Evolutionary conservation across 2,797 vertebrate genomes (phyloP), one percentile per base, ranked within the genome.

Genomic region (Spatula versicolor): DNA sequence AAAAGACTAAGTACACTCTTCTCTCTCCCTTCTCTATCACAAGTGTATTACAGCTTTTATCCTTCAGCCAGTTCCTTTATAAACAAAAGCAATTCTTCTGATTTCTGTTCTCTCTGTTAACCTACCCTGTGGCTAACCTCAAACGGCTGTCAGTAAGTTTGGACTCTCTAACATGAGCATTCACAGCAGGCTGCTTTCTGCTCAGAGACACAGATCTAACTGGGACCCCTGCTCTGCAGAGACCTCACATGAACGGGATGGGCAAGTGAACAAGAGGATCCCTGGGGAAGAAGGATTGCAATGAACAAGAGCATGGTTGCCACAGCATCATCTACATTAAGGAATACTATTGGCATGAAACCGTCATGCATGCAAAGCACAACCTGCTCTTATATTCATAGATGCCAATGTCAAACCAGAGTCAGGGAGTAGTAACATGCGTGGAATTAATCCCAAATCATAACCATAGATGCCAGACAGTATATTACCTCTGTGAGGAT

Each of bases 401-500:
- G 35, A 9, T 66, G 56, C 21, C 69, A 84, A 6, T 7, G 52
- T 33, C 52, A 86, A 48, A 73, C 7, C 58, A 59, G 37, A 7
- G 22, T 19, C 69, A 92, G 33, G 60, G 68, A 92, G 21, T 9
- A 83, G 28, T 52, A 83, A 23, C 21, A 37, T 7, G 20, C 63
- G 39, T 48, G 35, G 21, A 84, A 46, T 2, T 77, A 56, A 62
- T 90, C 74, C 80, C 88, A 86, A 14, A 43, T 11, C 13, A 43
- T 12, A 55, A 52, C 17, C 63, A 17, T 22, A 87, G 28, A 37
- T 66, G 60, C 35, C 37, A 81, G 37, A 48, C 2, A 74, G 56
- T 50, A 68, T 9, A 77, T 98, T 95, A 99, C 99, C 98, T 98
- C 96, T 98, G 73, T 95, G 76, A 86, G 97, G 92, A 68, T 98